Evolutionary conservation across 2,888 invertebrate species (phyloP), one percentile per base, ranked within the genome.

Genomic region (Eupelmus urozonus): DNA sequence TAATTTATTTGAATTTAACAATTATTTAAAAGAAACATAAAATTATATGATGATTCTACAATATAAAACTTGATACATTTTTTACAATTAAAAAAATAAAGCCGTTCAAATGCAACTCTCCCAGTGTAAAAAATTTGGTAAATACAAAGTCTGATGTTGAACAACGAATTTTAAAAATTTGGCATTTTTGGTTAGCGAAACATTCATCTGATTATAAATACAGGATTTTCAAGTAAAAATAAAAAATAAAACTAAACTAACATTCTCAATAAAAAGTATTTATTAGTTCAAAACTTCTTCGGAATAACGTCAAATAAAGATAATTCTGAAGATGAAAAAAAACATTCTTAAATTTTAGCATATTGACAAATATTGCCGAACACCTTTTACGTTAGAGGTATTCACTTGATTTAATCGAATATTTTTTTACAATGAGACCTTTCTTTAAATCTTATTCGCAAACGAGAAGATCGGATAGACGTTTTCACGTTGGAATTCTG

Each of bases 321-420:
- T 72, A 49, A 55, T 59, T 57, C 9, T 51, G 27, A 60, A 65
- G 71, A 63, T 62, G 29, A 66, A 55, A 69, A 49, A 53, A 75
- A 66, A 42, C 7, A 67, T 49, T 45, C 20, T 62, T 49, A 57
- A 73, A 78, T 49, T 55, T 78, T 73, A 78, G 53, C 49, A 27
- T 51, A 65, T 74, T 65, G 55, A 70, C 49, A 70, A 65, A 63
- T 69, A 75, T 65, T 75, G 70, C 62, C 27, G 73, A 78, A 66
- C 60, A 66, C 45, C 20, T 65, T 59, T 18, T 49, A 42, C 13
- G 23, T 4, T 67, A 67, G 29, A 65, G 9, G 42, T 53, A 20
- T 73, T 60, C 59, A 25, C 11, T 63, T 23, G 45, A 18, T 69
- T 78, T 34, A 57, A 45, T 59, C n/a, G 18, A 2, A 45, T 55